Base-by-base conservation (phyloP, 37 sponge, comb jelly and placozoan genomes). In the Theonella swinhoei region DNA sequence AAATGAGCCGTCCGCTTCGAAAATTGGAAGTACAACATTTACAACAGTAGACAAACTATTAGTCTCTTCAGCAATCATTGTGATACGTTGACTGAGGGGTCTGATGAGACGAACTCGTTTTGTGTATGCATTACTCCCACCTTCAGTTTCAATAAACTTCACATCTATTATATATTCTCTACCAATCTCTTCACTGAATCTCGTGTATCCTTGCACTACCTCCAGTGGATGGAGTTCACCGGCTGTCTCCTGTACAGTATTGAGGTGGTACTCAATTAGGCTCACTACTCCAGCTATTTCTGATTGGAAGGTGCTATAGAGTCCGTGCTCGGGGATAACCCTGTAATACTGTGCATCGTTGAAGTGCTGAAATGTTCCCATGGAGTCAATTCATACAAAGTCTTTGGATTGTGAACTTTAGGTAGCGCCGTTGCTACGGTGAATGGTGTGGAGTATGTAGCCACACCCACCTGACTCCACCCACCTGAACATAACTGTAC, bases 101-200 rank as follows among this genome's bases (percentile, higher is more conserved):
- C 66, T 72, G 0, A 81, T 38, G 28, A 83, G 70, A 47, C 72
- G 34, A 39, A 83, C 11, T n/a, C 75, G 20, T 42, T 83, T 42
- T 4, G 35, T 4, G 26, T 39, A 1, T 24, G 42, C 43, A 34
- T 23, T 35, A 7, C 5, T 39, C 26, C 39, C 74, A 74, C 26
- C 28, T 2, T 40, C 42, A 39, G 74, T 28, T 4, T 74, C 74
- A 17, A 24, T 28, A 39, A 74, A 83, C 47, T 34, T 36, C 17
- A 83, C 20, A 39, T 83, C 83, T 19, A 83, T 14, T 0, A 83
- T 83, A 42, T 83, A 83, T 32, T 83, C 75, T 23, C 75, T 35
- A 26, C 83, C 54, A 0, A 28, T 28, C 1, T 58, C 59, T 9
- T 62, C 54, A 42, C 70, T 70, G 66, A 60, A 74, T 7, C 75